A percentile compares a stretch with the other conserved stretches of the same genome.
phyloP scores from a whole-genome alignment of 2,797 vertebrate species.

The Toxotes lorentzi region DNA sequence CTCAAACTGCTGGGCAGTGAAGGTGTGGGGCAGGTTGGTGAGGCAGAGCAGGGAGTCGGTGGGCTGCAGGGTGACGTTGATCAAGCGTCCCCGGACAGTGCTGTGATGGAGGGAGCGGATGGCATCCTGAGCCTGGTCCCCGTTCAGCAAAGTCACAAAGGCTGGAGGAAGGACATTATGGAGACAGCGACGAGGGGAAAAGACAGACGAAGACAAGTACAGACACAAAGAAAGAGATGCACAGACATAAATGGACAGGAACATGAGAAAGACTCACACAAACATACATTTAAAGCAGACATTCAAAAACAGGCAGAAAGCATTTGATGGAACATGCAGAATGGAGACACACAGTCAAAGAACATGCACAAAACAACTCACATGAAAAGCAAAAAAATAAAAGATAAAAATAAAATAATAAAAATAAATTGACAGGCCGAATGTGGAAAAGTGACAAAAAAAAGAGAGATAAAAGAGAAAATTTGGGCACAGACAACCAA shows the following conservation, averaged over 20 bases:
- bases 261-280: conserved; percentile 55
- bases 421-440: conserved; percentile 48
- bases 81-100: conserved; percentile 91
- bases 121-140: conserved; percentile 96
- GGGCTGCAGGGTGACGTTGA: conserved; percentile 95
- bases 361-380: conserved; percentile 59
- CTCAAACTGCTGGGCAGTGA: conserved; percentile 91
- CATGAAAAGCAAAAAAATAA: conserved; percentile 60
- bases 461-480: conserved; percentile 1
- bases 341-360: conserved; percentile 46
- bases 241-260: conserved; percentile 62
- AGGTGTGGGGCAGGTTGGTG: conserved; percentile 92
- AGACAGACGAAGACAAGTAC: conserved; percentile 50
- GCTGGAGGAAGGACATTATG: conserved; percentile 88
- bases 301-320: conserved; percentile 64
- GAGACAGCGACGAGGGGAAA: conserved; percentile 70
- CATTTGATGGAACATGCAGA: conserved; percentile 24
- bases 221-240: conserved; percentile 68
- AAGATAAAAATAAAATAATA: no score
- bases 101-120: conserved; percentile 93
- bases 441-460: conserved; percentile 41
- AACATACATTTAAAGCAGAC: conserved; percentile 76
- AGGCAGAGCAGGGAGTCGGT: conserved; percentile 96
- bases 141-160: conserved; percentile 96
- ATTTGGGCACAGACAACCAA: conserved; percentile 42